Percentiles rank a stretch among this genome's conserved stretches.
Conservation (phyloP, 2,113 vertebrate species). For the Sceloporus undulatus region DNA sequence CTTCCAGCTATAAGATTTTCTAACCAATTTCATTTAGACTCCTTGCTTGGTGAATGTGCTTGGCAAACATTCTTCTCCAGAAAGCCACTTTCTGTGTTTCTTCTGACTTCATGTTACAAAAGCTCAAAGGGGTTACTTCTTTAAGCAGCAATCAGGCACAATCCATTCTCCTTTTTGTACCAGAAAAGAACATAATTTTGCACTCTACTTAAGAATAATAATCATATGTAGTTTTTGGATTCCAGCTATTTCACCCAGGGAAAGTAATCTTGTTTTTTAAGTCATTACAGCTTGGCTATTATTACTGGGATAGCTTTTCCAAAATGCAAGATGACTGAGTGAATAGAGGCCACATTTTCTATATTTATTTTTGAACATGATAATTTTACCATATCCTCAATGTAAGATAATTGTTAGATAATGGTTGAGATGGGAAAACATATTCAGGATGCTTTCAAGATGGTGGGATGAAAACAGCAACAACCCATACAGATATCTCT, state of each 20-base stretch:
- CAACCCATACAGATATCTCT: too few species aligned
- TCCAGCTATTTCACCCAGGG: background rate
- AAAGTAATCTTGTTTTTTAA: constrained; percentile 10
- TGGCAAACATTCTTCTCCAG: background rate
- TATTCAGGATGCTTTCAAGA: background rate
- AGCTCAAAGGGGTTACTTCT: background rate
- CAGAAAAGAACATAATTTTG: background rate
- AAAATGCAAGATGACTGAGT: background rate
- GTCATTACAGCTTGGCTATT: background rate
- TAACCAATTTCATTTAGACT: background rate
- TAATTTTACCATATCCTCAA: background rate
- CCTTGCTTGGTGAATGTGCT: background rate
- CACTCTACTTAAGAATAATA: background rate
- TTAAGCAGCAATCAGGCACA: background rate
- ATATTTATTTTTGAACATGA: background rate
- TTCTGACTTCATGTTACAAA: background rate
- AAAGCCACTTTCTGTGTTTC: background rate
- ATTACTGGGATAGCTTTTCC: background rate
- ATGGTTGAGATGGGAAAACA: background rate
- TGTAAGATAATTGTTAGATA: background rate
- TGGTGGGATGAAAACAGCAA: too few species aligned
- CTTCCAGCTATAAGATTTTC: too few species aligned
- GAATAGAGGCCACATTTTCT: background rate
- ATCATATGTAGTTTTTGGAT: background rate
- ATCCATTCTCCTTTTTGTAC: background rate